These are phyloP conservation scores for Drosophila kanapiae DNA, from an alignment of 1,140 invertebrate genomes.

Conservation along the genomic window DNA sequence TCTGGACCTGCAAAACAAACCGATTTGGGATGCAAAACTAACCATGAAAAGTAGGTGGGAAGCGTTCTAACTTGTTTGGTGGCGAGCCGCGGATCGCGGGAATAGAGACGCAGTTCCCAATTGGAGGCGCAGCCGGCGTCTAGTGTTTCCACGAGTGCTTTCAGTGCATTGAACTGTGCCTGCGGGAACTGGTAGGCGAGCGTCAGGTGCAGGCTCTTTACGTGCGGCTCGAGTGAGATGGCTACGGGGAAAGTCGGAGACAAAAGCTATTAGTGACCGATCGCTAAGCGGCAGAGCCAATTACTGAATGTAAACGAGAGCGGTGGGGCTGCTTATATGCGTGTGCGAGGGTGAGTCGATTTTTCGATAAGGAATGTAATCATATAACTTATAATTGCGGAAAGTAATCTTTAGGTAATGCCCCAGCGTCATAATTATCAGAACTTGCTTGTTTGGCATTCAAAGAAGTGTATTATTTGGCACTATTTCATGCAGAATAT, in stretches of 20 bases:
- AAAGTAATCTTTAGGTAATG: constrained; percentile 12
- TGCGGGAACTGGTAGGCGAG: constrained; percentile 94
- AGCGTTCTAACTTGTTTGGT: constrained; percentile 89
- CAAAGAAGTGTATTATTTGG: background rate
- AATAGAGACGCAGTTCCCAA: constrained; percentile 95
- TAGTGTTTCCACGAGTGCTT: constrained; percentile 90
- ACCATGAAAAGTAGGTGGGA: background rate
- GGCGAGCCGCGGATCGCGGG: constrained; percentile 90
- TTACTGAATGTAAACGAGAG: constrained; percentile 15
- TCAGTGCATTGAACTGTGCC: constrained; percentile 90
- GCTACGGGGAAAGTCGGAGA: constrained; percentile 85
- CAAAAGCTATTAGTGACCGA: constrained; percentile 57
- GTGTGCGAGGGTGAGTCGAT: constrained; percentile 18
- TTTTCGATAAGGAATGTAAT: constrained; percentile 11
- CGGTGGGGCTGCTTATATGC: constrained; percentile 33
- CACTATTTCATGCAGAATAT: background rate
- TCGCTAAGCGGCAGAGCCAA: background rate
- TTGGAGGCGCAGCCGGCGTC: constrained; percentile 88
- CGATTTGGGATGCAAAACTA: background rate
- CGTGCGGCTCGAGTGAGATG: constrained; percentile 90
- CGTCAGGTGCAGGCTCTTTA: constrained; percentile 94
- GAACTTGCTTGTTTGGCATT: background rate
- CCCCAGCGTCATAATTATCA: constrained; percentile 10
- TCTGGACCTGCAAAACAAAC: constrained; percentile 88
- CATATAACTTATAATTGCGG: background rate